Evolutionary conservation across 2,888 invertebrate genomes (phyloP).

Genomic region (Hipparchia sbordonii): DNA sequence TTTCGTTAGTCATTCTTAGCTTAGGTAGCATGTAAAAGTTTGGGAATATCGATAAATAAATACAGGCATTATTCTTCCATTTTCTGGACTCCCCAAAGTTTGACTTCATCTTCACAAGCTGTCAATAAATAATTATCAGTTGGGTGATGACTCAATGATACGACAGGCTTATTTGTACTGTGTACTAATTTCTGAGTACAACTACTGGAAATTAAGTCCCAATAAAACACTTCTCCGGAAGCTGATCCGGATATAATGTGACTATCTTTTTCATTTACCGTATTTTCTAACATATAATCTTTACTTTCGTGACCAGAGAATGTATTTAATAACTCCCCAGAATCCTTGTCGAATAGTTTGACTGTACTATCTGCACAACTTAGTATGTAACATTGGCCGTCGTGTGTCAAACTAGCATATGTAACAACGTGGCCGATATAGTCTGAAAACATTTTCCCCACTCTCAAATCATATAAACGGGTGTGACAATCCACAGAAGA

Average conservation of each 20-base stretch:
- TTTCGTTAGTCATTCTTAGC: no score
- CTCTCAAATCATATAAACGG: slow-evolving; percentile 94
- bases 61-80: slow-evolving; percentile 49
- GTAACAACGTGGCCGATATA: slow-evolving; percentile 94
- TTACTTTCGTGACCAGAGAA: slow-evolving; percentile 92
- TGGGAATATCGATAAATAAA: no score
- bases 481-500: slow-evolving; percentile 95
- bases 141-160: slow-evolving; percentile 93
- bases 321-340: slow-evolving; percentile 78
- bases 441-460: slow-evolving; percentile 92
- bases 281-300: slow-evolving; percentile 94
- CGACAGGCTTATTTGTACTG: slow-evolving; percentile 84
- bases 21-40: no score
- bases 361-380: slow-evolving; percentile 93
- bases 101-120: slow-evolving; percentile 88
- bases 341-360: slow-evolving; percentile 92
- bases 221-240: slow-evolving; percentile 92
- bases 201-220: slow-evolving; percentile 92
- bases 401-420: slow-evolving; percentile 92
- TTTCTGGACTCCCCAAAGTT: slow-evolving; percentile 84
- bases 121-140: slow-evolving; percentile 87
- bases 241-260: slow-evolving; percentile 95
- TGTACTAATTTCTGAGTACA: slow-evolving; percentile 76
- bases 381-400: slow-evolving; percentile 95
- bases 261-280: slow-evolving; percentile 91